Conservation (phyloP, 2,113 vertebrate genomes). For the Campylomormyrus numenius region DNA sequence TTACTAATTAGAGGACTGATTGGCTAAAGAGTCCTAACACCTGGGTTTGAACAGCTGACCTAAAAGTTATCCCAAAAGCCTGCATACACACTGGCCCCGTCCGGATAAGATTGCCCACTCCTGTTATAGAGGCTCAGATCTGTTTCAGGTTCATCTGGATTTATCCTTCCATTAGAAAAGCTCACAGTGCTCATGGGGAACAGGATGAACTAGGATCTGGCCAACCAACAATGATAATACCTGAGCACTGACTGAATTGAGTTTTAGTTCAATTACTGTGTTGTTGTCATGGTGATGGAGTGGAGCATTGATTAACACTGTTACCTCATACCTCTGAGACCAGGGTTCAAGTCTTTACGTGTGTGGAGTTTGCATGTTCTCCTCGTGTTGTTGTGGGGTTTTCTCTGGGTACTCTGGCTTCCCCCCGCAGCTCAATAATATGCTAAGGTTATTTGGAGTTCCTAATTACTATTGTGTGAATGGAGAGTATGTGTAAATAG, state of each 20-base stretch:
- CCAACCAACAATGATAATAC: not conserved
- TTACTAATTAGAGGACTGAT: not conserved
- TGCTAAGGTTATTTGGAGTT: not conserved
- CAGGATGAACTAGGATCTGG: not conserved
- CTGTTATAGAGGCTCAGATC: not conserved
- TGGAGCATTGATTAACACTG: not conserved
- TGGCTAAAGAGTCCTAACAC: not conserved
- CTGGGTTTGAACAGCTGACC: not conserved
- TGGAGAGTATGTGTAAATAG: not conserved
- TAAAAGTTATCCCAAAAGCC: not conserved
- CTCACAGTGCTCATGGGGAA: not conserved
- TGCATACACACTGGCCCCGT: not conserved
- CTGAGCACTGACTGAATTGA: not conserved
- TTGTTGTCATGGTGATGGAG: not conserved
- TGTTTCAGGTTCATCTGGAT: not conserved
- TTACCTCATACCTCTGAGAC: not conserved
- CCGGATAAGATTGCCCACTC: not conserved
- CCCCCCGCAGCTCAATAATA: not conserved
- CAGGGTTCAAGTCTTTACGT: not conserved
- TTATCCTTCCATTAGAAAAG: not conserved
- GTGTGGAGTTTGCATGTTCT: not conserved
- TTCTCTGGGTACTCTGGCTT: not conserved
- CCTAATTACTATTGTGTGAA: not conserved
- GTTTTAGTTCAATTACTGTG: not conserved
- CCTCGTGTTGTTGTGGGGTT: not conserved